Evolutionary conservation across 2,113 vertebrate genomes (phyloP), one percentile per base, ranked within the genome.

Genomic region (Rattus rattus): DNA sequence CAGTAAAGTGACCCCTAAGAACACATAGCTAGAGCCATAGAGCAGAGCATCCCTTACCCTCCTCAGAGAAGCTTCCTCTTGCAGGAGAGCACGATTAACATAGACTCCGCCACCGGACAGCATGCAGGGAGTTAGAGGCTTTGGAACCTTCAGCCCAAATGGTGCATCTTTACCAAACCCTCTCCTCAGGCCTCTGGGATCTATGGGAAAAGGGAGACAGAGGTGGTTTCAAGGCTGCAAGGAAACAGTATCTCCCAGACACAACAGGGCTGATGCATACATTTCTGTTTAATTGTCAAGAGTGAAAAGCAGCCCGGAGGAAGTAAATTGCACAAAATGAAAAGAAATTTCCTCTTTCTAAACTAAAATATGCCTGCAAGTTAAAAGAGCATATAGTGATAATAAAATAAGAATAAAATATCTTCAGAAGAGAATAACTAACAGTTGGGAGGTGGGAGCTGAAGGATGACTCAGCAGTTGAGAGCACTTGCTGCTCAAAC

Each of bases 371-470:
- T 1, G 9, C 47, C 52, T 77, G 22, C 59, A 20, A 89, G 47
- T 11, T 69, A 87, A 92, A 26, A 72, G 20, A 91, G 61, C 7
- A 11, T 61, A 30, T 13, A 89, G 36, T 79, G 89, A 54, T 97
- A 49, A 93, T 86, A 95, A 91, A 97, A 67, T 36, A 91, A 91
- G 56, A 94, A 95, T 47, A 79, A 54, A 69, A 92, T 49, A 14
- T 73, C 87, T 95, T 84, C 22, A 49, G 90, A 95, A 95, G 72
- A 33, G 11, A 94, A 67, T 33, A 63, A 36, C 26, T 80, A 80
- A 76, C 28, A 79, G 87, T 61, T 13, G 63, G 20, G 94, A 93
- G 81, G 47, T 36, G 12, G 24, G 24, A 43, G 36, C 56, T 63
- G n/a, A 63, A 24, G 43, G 56, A 84, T 16, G 22, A 28, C 10